A percentile compares a stretch with the other conserved stretches of the same genome.
Conservation (phyloP, 1,140 invertebrate genomes). For the Battus philenor region DNA sequence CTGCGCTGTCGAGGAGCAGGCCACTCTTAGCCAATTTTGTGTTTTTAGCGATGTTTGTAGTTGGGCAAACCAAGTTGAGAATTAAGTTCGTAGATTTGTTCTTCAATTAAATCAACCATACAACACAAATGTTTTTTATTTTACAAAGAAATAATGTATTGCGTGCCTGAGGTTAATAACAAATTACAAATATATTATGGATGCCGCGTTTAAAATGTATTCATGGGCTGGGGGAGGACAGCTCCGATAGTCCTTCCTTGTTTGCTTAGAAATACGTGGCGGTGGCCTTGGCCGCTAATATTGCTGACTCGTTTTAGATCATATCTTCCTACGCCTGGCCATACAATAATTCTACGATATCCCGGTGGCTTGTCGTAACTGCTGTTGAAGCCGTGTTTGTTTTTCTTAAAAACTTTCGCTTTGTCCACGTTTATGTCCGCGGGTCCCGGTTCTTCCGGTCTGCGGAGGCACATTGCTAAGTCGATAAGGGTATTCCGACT, state of each 20-base stretch:
- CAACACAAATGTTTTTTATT: slow-evolving; percentile 26
- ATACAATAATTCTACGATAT: slow-evolving; percentile 42
- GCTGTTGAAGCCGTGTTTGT: slow-evolving; percentile 51
- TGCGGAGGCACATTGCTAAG: slow-evolving; percentile 40
- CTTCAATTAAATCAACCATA: slow-evolving; percentile 50
- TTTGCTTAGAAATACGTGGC: slow-evolving; percentile 54
- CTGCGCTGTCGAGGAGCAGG: no score
- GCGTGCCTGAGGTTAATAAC: not conserved
- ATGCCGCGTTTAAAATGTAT: slow-evolving; percentile 34
- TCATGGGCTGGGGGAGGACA: slow-evolving; percentile 47
- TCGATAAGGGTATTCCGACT: slow-evolving; percentile 50
- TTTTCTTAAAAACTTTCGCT: slow-evolving; percentile 37
- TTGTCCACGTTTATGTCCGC: slow-evolving; percentile 34
- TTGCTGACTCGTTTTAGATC: slow-evolving; percentile 24
- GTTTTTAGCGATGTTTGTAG: slow-evolving; percentile 31
- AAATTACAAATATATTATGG: no score
- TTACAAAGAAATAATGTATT: not conserved
- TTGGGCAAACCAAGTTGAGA: slow-evolving; percentile 3
- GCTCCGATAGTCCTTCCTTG: slow-evolving; percentile 51
- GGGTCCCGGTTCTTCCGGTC: slow-evolving; percentile 45
- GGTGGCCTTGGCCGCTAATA: slow-evolving; percentile 47
- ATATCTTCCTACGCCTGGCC: slow-evolving; percentile 60
- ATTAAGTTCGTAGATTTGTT: slow-evolving; percentile 53
- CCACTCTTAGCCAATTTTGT: slow-evolving; percentile 29
- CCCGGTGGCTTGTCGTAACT: slow-evolving; percentile 55